Evolutionary conservation across 2,797 vertebrate genomes (phyloP).

Genomic region (Eulemur mongoz): DNA sequence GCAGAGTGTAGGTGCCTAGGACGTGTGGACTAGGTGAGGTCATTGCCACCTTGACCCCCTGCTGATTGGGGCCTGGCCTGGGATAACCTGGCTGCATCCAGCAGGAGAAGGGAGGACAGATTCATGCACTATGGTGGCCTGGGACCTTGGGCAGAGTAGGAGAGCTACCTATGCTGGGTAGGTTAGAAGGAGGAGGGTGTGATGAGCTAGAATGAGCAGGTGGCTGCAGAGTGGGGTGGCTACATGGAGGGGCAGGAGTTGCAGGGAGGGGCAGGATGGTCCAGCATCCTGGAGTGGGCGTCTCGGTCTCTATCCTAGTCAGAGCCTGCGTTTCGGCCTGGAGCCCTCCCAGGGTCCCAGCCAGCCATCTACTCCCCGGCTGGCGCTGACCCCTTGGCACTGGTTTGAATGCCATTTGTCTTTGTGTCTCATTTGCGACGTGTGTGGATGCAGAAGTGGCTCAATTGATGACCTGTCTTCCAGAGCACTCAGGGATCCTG

Average conservation of each 20-base stretch:
- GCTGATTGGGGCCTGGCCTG: neutral
- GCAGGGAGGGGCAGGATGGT: neutral
- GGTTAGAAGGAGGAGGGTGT: neutral
- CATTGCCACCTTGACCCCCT: neutral
- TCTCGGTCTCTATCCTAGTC: neutral
- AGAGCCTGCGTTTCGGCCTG: constrained; percentile 9
- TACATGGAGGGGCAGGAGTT: neutral
- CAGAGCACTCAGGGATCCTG: constrained; percentile 69
- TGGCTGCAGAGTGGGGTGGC: neutral
- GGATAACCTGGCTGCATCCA: neutral
- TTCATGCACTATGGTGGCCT: neutral
- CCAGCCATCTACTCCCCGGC: constrained; percentile 47
- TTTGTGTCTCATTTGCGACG: constrained; percentile 81
- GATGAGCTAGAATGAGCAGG: neutral
- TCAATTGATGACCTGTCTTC: constrained; percentile 82
- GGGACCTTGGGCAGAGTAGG: neutral
- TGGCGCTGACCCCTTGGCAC: constrained; percentile 63
- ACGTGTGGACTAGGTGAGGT: neutral
- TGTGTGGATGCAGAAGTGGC: constrained; percentile 81
- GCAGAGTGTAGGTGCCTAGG: neutral
- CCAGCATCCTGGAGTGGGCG: neutral
- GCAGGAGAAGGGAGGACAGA: neutral
- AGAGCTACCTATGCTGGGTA: neutral
- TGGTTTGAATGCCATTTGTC: constrained; percentile 77
- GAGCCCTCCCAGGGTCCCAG: neutral